Percentiles rank a stretch among this genome's conserved stretches.
phyloP scores from a whole-genome alignment of 2,888 invertebrate genomes.

The Scaptodrosophila latifasciaeformis region DNA sequence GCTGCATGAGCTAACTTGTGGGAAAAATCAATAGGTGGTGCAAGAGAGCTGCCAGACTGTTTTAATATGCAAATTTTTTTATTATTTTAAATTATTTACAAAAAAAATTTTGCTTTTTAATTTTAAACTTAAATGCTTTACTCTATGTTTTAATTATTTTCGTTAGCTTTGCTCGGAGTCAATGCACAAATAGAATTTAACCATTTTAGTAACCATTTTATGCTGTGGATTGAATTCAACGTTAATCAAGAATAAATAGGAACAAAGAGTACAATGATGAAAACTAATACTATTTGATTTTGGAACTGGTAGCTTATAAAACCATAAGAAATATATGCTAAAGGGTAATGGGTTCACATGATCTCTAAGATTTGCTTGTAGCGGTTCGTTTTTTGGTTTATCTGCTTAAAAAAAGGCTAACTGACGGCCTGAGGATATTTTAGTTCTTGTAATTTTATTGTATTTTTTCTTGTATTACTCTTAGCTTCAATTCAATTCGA shows the following conservation, averaged over 20 bases:
- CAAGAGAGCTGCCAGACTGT: neutral
- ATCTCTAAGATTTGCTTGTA: slow-evolving; percentile 44
- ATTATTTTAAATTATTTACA: slow-evolving; percentile 60
- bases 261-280: slow-evolving; percentile 69
- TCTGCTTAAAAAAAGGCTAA: neutral
- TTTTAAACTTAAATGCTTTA: slow-evolving; percentile 56
- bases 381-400: slow-evolving; percentile 28
- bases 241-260: slow-evolving; percentile 70
- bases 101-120: slow-evolving; percentile 43
- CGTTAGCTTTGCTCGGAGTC: slow-evolving; percentile 34
- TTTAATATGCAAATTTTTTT: slow-evolving; percentile 33
- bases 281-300: slow-evolving; percentile 61
- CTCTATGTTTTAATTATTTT: slow-evolving; percentile 40
- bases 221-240: slow-evolving; percentile 54
- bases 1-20: slow-evolving; percentile 32
- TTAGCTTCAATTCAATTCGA: slow-evolving; percentile 41
- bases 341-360: slow-evolving; percentile 35
- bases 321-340: slow-evolving; percentile 37
- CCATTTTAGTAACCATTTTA: slow-evolving; percentile 54
- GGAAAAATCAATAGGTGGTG: slow-evolving; percentile 51
- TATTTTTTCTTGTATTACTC: slow-evolving; percentile 18
- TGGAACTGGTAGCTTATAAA: slow-evolving; percentile 32
- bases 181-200: slow-evolving; percentile 58
- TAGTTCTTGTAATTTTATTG: slow-evolving; percentile 29
- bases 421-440: slow-evolving; percentile 22